phyloP scores from a whole-genome alignment of 2,113 vertebrate genomes.

The Uria lomvia region DNA sequence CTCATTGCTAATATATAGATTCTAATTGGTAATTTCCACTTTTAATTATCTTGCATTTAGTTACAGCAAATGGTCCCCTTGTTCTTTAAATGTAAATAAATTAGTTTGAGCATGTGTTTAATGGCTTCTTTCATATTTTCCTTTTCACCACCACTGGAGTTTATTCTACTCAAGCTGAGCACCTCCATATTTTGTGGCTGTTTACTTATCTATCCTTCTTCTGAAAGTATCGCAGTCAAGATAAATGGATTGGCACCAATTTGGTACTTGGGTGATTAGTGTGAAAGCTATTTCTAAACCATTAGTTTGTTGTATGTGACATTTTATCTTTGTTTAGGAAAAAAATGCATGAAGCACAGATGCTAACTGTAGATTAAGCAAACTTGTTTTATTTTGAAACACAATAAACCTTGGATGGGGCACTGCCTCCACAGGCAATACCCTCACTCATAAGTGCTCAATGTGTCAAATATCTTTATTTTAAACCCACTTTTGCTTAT shows the following conservation, averaged over 20 bases:
- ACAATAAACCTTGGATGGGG: neutral
- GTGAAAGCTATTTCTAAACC: neutral
- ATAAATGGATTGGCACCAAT: constrained; percentile 10
- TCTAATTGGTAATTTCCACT: neutral
- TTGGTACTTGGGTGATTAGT: constrained; percentile 13
- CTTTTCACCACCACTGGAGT: neutral
- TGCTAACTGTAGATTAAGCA: neutral
- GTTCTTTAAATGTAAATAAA: constrained; percentile 27
- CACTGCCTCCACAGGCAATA: neutral
- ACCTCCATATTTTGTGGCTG: neutral
- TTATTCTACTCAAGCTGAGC: neutral
- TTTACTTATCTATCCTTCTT: neutral
- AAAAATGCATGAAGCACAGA: neutral
- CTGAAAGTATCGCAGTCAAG: neutral
- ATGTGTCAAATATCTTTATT: neutral
- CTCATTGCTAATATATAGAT: neutral
- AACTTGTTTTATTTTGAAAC: neutral
- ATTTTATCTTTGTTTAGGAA: constrained; percentile 11
- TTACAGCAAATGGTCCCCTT: neutral
- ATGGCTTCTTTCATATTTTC: constrained; percentile 24
- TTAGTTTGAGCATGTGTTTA: constrained; percentile 15
- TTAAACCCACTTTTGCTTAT: neutral
- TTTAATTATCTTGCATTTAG: neutral
- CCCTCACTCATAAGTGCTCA: neutral
- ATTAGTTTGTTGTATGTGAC: neutral